Evolutionary conservation across 2,888 invertebrate species (phyloP).

Genomic region (Lithophane ornitopus): DNA sequence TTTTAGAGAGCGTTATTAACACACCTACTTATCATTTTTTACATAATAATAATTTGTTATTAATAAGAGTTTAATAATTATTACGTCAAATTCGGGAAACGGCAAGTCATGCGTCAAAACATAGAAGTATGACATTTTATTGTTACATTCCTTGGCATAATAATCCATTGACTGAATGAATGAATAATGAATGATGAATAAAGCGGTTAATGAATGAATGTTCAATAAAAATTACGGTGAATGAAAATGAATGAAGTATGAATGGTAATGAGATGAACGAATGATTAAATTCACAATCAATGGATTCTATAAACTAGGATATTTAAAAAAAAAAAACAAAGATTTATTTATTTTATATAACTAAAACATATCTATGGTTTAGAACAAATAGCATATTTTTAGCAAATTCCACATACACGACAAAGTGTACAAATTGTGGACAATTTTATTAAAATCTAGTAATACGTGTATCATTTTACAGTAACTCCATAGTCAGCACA

Average conservation of each 20-base stretch:
- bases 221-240: slow-evolving; percentile 52
- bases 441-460: slow-evolving; percentile 35
- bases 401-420: slow-evolving; percentile 1
- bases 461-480: slow-evolving; percentile 32
- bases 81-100: slow-evolving; percentile 29
- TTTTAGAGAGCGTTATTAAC: slow-evolving; percentile 56
- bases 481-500: slow-evolving; percentile 46
- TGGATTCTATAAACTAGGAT: not conserved
- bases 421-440: slow-evolving; percentile 15
- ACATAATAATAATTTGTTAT: slow-evolving; percentile 33
- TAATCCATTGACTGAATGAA: slow-evolving; percentile 24
- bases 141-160: not conserved
- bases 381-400: slow-evolving; percentile 7
- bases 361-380: not conserved
- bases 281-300: slow-evolving; percentile 24
- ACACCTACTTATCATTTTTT: slow-evolving; percentile 37
- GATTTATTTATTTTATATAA: not conserved
- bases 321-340: not conserved
- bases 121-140: not conserved
- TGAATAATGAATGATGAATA: slow-evolving; percentile 25
- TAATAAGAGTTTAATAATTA: slow-evolving; percentile 23
- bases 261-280: slow-evolving; percentile 36
- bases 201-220: slow-evolving; percentile 47
- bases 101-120: slow-evolving; percentile 15
- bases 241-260: slow-evolving; percentile 45